Evolutionary conservation across 1,140 invertebrate species (phyloP).

Genomic region (Aphis craccivora): DNA sequence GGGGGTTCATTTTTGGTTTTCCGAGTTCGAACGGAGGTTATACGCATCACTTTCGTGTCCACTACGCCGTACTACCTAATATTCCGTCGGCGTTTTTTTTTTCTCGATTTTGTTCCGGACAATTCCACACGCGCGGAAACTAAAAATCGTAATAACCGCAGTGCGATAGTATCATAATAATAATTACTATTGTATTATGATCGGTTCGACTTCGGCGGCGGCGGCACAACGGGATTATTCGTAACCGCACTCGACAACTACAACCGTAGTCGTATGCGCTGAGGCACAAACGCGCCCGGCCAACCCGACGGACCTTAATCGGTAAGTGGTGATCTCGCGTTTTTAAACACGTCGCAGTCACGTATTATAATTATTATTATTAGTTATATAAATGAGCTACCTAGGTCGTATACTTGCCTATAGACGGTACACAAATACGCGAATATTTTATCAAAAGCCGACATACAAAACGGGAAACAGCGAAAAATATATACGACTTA

Average conservation of each 20-base stretch:
- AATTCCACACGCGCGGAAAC: neutral
- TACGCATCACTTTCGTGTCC: too few relatives aligned
- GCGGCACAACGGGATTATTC: neutral
- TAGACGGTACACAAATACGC: neutral
- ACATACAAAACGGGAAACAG: neutral
- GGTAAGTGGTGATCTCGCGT: constrained; percentile 24
- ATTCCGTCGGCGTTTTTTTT: neutral
- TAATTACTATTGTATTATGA: neutral
- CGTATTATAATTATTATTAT: neutral
- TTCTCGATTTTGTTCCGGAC: neutral
- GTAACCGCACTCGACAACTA: neutral
- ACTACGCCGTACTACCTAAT: too few relatives aligned
- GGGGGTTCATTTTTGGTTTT: neutral
- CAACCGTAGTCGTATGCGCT: constrained; percentile 5
- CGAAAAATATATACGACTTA: neutral
- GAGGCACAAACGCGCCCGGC: neutral
- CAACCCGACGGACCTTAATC: neutral
- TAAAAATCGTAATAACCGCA: neutral
- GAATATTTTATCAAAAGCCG: neutral
- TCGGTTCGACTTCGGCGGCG: neutral
- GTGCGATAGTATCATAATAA: neutral
- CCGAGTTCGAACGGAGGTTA: neutral
- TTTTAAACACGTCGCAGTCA: neutral
- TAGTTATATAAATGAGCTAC: neutral
- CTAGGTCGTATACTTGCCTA: neutral